Conservation (phyloP, 2,113 vertebrate species). For the Microtus richardsoni region DNA sequence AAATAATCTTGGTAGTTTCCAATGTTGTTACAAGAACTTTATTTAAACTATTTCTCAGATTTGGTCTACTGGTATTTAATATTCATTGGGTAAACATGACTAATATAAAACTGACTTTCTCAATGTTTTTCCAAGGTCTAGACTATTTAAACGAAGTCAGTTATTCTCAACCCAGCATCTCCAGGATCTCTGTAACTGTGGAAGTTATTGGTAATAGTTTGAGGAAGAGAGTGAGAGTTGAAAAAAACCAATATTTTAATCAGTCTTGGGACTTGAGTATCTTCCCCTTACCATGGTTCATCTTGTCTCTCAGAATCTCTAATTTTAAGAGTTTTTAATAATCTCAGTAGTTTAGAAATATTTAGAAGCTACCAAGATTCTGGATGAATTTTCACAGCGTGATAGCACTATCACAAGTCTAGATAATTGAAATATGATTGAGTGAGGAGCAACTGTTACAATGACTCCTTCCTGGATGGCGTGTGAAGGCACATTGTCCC, state of each 20-base stretch:
- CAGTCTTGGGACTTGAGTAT: neutral
- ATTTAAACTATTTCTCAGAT: neutral
- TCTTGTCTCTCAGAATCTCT: constrained; percentile 10
- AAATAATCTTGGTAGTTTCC: neutral
- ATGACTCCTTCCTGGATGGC: neutral
- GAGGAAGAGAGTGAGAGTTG: neutral
- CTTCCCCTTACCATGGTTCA: neutral
- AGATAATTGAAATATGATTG: neutral
- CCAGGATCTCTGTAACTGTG: neutral
- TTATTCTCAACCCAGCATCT: neutral
- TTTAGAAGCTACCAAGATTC: constrained; percentile 27
- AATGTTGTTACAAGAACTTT: neutral
- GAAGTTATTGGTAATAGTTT: neutral
- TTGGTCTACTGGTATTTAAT: neutral
- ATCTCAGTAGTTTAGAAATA: neutral
- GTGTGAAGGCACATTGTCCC: neutral
- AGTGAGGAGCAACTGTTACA: neutral
- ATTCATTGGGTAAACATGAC: neutral
- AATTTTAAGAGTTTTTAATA: constrained; percentile 33
- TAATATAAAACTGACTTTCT: constrained; percentile 15
- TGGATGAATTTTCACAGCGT: neutral
- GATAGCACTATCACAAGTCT: neutral
- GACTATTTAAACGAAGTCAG: neutral
- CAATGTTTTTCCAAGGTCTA: constrained; percentile 12
- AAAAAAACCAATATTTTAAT: constrained; percentile 1